phyloP scores from a whole-genome alignment of 2,888 invertebrate species.

The Caenorhabditis imperialis region DNA sequence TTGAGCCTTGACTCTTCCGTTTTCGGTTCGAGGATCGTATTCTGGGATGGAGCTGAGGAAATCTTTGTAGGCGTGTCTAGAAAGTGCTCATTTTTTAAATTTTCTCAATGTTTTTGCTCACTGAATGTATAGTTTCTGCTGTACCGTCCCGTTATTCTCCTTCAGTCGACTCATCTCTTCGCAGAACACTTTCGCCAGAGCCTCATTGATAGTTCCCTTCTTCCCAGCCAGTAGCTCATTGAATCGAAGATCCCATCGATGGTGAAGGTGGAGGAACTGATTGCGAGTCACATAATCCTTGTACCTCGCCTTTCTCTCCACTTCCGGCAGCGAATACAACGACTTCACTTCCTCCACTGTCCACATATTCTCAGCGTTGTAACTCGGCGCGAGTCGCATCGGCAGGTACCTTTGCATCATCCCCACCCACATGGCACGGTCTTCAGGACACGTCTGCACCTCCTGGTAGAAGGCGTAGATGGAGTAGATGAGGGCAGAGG shows the following conservation, averaged over 20 bases:
- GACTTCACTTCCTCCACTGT: constrained; percentile 13
- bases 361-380: constrained; percentile 20
- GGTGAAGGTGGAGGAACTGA: constrained; percentile 12
- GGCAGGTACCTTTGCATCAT: constrained; percentile 5
- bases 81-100: neutral
- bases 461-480: constrained; percentile 16
- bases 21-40: constrained; percentile 2
- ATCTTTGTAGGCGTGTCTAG: constrained; percentile 13
- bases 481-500: constrained; percentile 7
- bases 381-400: constrained; percentile 2
- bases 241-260: constrained; percentile 21
- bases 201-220: constrained; percentile 2
- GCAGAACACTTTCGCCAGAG: neutral
- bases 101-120: constrained; percentile 6
- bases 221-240: constrained; percentile 4
- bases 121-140: constrained; percentile 3
- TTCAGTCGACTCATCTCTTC: constrained; percentile 10
- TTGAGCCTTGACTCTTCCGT: neutral
- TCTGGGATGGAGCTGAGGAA: constrained; percentile 14
- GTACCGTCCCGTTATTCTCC: neutral
- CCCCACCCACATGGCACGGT: neutral
- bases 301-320: constrained; percentile 3
- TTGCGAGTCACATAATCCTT: constrained; percentile 1
- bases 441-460: constrained; percentile 16
- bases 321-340: constrained; percentile 1